Base-by-base conservation (phyloP, 1,140 invertebrate species). In the Neotoxoptera formosana region DNA sequence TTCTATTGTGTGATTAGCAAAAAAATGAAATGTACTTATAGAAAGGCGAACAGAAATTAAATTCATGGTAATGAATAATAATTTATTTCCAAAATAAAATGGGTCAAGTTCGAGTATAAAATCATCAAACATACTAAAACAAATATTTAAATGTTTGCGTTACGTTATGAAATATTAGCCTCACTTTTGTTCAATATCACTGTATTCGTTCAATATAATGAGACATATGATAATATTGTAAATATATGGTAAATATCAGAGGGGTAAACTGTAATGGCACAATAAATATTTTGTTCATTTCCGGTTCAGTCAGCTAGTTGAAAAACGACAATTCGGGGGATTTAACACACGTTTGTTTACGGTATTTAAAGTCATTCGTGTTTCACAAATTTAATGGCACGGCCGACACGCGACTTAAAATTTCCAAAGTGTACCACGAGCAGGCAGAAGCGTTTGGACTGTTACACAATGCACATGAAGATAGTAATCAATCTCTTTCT, bases 211-310 rank as follows among this genome's bases (percentile, higher is more conserved):
- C 23, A 20, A 53, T 53, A 89, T 89, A 53, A 89, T 53, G 87
- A 53, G 87, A 89, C 87, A 23, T 56, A 56, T 30, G 51, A 90
- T 90, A 67, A 60, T 60, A 45, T 56, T 56, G 23, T 56, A 56
- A 89, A 86, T 36, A 89, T 30, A 89, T 56, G 88, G 88, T 89
- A 56, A 89, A 51, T 53, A 48, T n/a, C 20, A 11, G 47, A 88
- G 47, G 87, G 48, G 47, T 34, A 34, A 81, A 76, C 90, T 81
- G 51, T 14, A 92, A 92, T 53, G 76, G 21, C 53, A 93, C 81
- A 93, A 84, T 93, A 93, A 93, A 93, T 86, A 93, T 93, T 93
- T 93, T 93, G 91, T 93, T 93, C 91, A 93, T 93, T 93, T 93
- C 91, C 91, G 91, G 48, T 84, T 36, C 25, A 53, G 91, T 84